phyloP scores from a whole-genome alignment of 2,888 invertebrate genomes.

The Nomada ruficornis region DNA sequence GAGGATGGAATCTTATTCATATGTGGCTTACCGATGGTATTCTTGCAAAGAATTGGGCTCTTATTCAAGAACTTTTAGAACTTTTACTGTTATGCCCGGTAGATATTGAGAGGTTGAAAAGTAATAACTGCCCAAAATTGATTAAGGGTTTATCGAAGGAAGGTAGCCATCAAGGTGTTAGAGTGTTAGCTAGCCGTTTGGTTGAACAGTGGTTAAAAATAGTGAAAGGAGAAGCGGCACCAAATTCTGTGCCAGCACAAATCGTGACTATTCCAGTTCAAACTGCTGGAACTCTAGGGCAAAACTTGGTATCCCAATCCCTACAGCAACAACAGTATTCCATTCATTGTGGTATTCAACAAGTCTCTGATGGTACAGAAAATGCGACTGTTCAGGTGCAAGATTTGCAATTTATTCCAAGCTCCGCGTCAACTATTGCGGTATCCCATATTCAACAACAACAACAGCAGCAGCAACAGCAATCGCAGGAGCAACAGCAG shows the following conservation, averaged over 20 bases:
- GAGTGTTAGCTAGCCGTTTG: conserved; percentile 91
- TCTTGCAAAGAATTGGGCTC: conserved; percentile 92
- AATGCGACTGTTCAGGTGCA: conserved; percentile 71
- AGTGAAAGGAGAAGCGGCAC: conserved; percentile 91
- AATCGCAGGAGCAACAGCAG: conserved; percentile 54
- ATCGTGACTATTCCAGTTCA: conserved; percentile 84
- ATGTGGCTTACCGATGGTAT: conserved; percentile 96
- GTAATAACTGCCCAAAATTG: conserved; percentile 96
- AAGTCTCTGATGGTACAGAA: conserved; percentile 55
- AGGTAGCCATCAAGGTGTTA: conserved; percentile 91
- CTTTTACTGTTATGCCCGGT: conserved; percentile 94
- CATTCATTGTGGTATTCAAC: conserved; percentile 58
- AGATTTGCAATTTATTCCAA: conserved; percentile 69
- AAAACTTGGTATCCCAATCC: conserved; percentile 50
- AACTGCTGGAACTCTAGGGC: conserved; percentile 65
- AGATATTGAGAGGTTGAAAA: conserved; percentile 94
- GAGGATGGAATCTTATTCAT: conserved; percentile 96
- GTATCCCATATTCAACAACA: conserved; percentile 59
- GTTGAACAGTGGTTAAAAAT: conserved; percentile 96
- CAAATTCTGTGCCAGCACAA: conserved; percentile 80
- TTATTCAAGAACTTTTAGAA: conserved; percentile 94
- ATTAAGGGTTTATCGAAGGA: conserved; percentile 95
- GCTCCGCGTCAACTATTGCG: conserved; percentile 49
- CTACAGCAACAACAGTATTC: conserved; percentile 63
- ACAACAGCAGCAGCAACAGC: conserved; percentile 58